phyloP scores from a whole-genome alignment of 2,797 vertebrate species.

The Myotis myotis region DNA sequence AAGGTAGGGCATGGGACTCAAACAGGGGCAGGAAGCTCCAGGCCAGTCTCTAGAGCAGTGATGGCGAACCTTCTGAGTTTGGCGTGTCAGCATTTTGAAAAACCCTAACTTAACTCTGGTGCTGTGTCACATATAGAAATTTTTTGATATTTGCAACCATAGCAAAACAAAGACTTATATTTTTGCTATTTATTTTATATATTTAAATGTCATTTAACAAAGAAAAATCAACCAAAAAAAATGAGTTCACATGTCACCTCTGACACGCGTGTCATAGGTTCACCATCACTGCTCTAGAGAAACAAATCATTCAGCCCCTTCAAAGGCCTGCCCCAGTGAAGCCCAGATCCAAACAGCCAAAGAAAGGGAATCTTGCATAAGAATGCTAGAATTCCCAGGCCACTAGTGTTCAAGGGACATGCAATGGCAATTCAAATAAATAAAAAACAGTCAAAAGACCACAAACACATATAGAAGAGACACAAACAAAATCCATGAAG shows the following conservation, averaged over 20 bases:
- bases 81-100: too few relatives aligned
- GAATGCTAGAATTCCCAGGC: slow-evolving; percentile 24
- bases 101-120: too few relatives aligned
- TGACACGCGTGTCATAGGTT: too few relatives aligned
- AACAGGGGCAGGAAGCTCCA: neutral
- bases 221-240: too few relatives aligned
- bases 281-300: neutral
- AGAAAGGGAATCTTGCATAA: slow-evolving; percentile 34
- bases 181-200: too few relatives aligned
- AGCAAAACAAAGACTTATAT: too few relatives aligned
- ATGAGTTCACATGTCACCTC: too few relatives aligned
- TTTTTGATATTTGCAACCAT: too few relatives aligned
- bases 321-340: neutral
- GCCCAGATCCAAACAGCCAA: slow-evolving; percentile 11
- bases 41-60: neutral
- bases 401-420: neutral
- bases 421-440: slow-evolving; percentile 41
- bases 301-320: slow-evolving; percentile 33
- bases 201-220: too few relatives aligned
- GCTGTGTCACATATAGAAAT: too few relatives aligned
- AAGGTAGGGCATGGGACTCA: neutral
- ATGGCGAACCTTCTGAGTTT: too few relatives aligned
- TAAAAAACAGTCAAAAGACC: slow-evolving; percentile 36
- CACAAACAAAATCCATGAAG: slow-evolving; percentile 38
- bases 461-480: slow-evolving; percentile 59